Base-by-base conservation (phyloP, 2,797 vertebrate species). In the Lithobates pipiens region DNA sequence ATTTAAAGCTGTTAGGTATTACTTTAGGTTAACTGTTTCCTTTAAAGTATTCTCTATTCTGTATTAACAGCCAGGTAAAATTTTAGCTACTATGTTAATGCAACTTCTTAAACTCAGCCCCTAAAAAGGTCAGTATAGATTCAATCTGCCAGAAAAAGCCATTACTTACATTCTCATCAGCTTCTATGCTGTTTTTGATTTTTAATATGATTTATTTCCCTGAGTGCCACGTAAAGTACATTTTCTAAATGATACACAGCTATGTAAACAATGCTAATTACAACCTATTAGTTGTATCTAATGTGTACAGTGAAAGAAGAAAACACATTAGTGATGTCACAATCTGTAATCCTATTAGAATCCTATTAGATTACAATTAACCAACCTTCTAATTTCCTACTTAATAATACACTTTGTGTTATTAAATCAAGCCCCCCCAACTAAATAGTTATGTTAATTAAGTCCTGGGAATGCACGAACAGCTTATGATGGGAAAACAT, bases 341-440 rank as follows among this genome's bases (percentile, higher is more conserved):
- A 27, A n/a, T 25, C 27, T 63, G 70, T 15, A 63, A 82, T 82
- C 80, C 50, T 73, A 74, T 75, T 75, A 83, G 25, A 76, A 76
- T 68, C 39, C 63, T 76, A 83, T 83, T 76, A 76, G 72, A 67
- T 67, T 32, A 75, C 72, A 68, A 75, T 76, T 75, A 83, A 76
- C 5, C n/a, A n/a, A 82, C 80, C 54, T 74, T 74, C 65, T 32
- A 80, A 81, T 67, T 63, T 82, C 39, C 39, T 68, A 76, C 61
- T 34, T 83, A 83, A 83, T 74, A 82, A 42, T 13, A 67, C 68
- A 54, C 36, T 36, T 42, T 74, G 34, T 74, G 71, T 82, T 76
- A 75, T 83, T 76, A n/a, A 63, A 75, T 76, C 39, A 83, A n/a
- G 25, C 44, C 25, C 36, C 25, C 36, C 21, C 65, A 75, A 76